Base-by-base conservation (phyloP, 2,113 vertebrate genomes). In the Falcunculus frontatus region DNA sequence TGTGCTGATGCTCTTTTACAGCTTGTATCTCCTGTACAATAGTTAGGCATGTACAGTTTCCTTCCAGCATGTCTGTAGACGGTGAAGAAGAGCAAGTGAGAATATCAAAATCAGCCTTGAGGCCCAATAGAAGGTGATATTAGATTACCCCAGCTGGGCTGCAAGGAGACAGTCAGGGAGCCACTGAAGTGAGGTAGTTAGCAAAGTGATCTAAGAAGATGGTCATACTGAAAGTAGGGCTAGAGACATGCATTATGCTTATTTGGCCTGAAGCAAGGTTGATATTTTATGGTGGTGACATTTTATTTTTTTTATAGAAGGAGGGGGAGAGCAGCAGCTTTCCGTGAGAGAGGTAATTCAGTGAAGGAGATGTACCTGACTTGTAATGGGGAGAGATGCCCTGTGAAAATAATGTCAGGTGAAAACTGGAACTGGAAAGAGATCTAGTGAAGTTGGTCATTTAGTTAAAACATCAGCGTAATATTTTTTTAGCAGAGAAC, bases 111-210 rank as follows among this genome's bases (percentile, higher is more conserved):
- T 23, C 37, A 67, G 14, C 37, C 27, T 29, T 79, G 64, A 82
- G 80, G 50, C 60, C n/a, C n/a, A 59, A 47, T 13, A 70, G 52
- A 74, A 86, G 13, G 19, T 68, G n/a, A 42, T 39, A 3, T 7
- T 42, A 57, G 30, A 46, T 67, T 15, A 23, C 35, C 8, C 29
- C 9, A 9, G 73, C 57, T 94, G 22, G 79, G 32, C n/a, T 92
- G 35, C 84, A 69, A 88, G 78, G 76, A 77, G 68, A 32, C 5
- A 7, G 19, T 41, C 50, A 88, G 60, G 93, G 90, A 94, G 60
- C 13, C 70, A 67, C 41, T 83, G 74, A 57, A 72, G 33, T 3
- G 21, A 27, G n/a, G 16, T 55, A 35, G n/a, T 33, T 76, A 64
- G 35, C 35, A 63, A 52, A 83, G 23, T 20, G 32, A 46, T 80